Base-by-base conservation (phyloP, 2,113 vertebrate species). In the Sialia sialis region DNA sequence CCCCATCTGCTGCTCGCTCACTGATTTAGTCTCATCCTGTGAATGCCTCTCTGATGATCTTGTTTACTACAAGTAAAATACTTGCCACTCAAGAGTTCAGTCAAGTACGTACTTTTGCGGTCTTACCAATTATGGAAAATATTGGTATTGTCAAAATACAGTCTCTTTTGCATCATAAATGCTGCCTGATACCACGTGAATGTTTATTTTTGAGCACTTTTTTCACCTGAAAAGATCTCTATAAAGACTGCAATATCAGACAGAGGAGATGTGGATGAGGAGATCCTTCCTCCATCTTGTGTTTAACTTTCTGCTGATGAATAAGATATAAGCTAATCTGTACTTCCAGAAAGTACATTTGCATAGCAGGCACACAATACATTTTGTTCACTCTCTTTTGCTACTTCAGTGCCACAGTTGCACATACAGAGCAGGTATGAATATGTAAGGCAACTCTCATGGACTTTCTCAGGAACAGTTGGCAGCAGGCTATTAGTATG, bases 1-100 rank as follows among this genome's bases (percentile, higher is more conserved):
- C 97, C 97, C 97, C 97, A 97, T 97, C 97, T 98, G 97, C 97
- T 97, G 97, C 97, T 97, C 64, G 4, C 43, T 94, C 90, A 89
- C 94, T 95, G 96, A 94, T 96, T 95, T 96, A 81, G 92, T 96
- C 88, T 95, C 72, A 79, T 95, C 89, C 84, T 94, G 84, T 92
- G 96, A 96, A 95, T 58, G 62, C 54, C 60, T 96, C 82, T 95
- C 60, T 68, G 82, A 94, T 76, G 90, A 96, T 95, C 92, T 84
- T 92, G 29, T 96, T 97, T 96, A 95, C 87, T 69, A 44, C 56
- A 67, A 85, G 56, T 60, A 91, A 96, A 94, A 95, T 89, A 78
- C 87, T 95, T 22, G 34, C 74, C 84, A 67, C 74, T 96, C 83
- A 90, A 93, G 95, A 95, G 55, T 95, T 97, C 94, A 97, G 80